Base-by-base conservation (phyloP, 64 coral and sea anemone species). In the Porites australiensis region DNA sequence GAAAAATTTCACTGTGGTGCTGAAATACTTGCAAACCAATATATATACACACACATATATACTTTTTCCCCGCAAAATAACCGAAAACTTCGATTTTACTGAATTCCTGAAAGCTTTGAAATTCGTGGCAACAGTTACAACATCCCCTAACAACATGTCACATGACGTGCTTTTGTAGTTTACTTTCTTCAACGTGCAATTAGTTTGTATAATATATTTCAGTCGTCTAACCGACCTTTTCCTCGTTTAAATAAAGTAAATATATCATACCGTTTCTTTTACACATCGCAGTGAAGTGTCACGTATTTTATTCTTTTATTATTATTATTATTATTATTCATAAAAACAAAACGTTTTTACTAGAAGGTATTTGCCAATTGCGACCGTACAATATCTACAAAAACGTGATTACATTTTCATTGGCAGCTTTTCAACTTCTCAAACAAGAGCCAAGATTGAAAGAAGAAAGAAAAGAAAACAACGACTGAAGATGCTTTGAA, bases 1-100 rank as follows among this genome's bases (percentile, higher is more conserved):
- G 6, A 84, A 84, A 10, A 19, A 18, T 84, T 84, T 84, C 51
- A 61, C 63, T 67, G 61, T 84, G 67, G 67, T n/a, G n/a, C 46
- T 69, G 63, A 66, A 66, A 19, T 66, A 44, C 51, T 69, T 13
- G n/a, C 54, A 9, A n/a, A 84, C 16, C 9, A 22, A 84, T 37
- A 37, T 37, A 37, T 37, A 37, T 37, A 37, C 27, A 37, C 27
- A 37, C 27, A 37, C 27, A 37, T 37, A 37, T 37, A 84, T 10
- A 50, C 21, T 66, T 7, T 65, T 67, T 66, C 44, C 4, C 3
- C 18, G 65, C 43, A 43, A 83, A 83, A 83, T 5, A 46, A 27
- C 5, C 49, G 46, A 82, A 59, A 44, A 21, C 27, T n/a, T 70
- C 11, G 68, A 70, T 70, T 11, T 27, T 70, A 20, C 12, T 43